Evolutionary conservation across 2,797 vertebrate genomes (phyloP).

Genomic region (Anniella stebbinsi): DNA sequence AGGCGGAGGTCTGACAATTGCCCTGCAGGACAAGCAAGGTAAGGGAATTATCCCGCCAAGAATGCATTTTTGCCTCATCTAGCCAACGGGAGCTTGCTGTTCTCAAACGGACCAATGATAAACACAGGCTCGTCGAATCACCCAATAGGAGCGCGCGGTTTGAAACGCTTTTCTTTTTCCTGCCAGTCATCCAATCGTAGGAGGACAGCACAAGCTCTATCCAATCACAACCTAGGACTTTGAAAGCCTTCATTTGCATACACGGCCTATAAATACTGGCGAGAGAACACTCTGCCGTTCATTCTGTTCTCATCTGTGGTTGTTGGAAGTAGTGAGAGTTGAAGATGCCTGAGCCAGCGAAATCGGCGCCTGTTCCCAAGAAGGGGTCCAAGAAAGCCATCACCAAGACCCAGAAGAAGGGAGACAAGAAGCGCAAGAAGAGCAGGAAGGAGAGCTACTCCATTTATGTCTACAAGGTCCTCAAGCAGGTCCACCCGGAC

Average conservation of each 20-base stretch:
- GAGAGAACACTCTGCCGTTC: rapidly evolving
- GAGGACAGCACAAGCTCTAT: rapidly evolving
- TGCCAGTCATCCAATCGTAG: not conserved
- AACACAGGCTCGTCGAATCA: rapidly evolving
- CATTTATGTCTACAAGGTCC: slow-evolving; percentile 72
- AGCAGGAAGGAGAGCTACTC: slow-evolving; percentile 76
- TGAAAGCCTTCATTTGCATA: slow-evolving; percentile 15
- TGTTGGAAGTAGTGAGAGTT: rapidly evolving
- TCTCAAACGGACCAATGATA: not conserved
- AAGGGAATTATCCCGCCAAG: not conserved
- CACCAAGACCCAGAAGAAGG: slow-evolving; percentile 39
- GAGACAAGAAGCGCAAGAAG: slow-evolving; percentile 3
- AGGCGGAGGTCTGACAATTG: not conserved
- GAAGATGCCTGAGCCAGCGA: not conserved
- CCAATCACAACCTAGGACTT: not conserved
- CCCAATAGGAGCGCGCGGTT: not conserved
- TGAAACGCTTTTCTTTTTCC: no score
- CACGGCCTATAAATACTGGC: not conserved
- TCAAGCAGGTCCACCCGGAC: slow-evolving; percentile 33
- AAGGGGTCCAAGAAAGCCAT: slow-evolving; percentile 71
- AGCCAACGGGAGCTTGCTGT: not conserved
- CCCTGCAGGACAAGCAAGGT: not conserved
- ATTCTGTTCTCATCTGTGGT: rapidly evolving
- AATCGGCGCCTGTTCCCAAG: slow-evolving; percentile 35
- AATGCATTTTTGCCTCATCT: not conserved